Evolutionary conservation across 64 coral and sea anemone species (phyloP), one percentile per base, ranked within the genome.

Genomic region (Porites australiensis): DNA sequence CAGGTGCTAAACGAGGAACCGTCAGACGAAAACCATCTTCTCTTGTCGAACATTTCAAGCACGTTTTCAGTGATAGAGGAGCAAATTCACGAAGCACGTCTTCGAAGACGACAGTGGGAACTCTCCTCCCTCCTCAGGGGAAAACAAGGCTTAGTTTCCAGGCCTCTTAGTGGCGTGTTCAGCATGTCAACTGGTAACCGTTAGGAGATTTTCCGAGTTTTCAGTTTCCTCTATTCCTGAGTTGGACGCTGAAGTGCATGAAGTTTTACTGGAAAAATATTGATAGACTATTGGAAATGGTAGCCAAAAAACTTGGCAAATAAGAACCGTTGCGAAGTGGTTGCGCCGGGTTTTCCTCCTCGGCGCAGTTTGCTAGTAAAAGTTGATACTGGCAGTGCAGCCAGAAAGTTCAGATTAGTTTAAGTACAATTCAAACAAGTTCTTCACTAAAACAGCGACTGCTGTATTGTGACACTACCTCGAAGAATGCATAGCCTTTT

Each of bases 91-190:
- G 61, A 84, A 18, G 65, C 63, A 65, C 81, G 81, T 64, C 6
- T 84, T 84, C 61, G 81, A 68, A 64, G 81, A 60, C 61, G 81
- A 50, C 44, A 69, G 16, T 84, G 81, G 81, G 81, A 84, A 84
- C 81, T 84, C 4, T 68, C 81, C 18, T 67, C 9, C 46, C 79
- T 65, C 59, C 79, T 58, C 0, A 37, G 50, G 14, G 79, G 79
- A 50, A 84, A 84, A 50, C 12, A 62, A 18, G 15, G 63, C 10
- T 0, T 43, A 13, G 61, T 2, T 84, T 21, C 81, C 18, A 84
- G 81, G 63, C 62, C 63, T 22, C 81, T 69, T 50, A 46, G 81
- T 9, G 61, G 61, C 5, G 11, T 65, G 63, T 8, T 84, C 3
- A 84, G 81, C n/a, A 51, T 67, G 61, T 84, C 81, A 64, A 84